These are phyloP conservation scores for Drosophila equinoxialis DNA, from an alignment of 1,140 invertebrate species.

Conservation along the genomic window DNA sequence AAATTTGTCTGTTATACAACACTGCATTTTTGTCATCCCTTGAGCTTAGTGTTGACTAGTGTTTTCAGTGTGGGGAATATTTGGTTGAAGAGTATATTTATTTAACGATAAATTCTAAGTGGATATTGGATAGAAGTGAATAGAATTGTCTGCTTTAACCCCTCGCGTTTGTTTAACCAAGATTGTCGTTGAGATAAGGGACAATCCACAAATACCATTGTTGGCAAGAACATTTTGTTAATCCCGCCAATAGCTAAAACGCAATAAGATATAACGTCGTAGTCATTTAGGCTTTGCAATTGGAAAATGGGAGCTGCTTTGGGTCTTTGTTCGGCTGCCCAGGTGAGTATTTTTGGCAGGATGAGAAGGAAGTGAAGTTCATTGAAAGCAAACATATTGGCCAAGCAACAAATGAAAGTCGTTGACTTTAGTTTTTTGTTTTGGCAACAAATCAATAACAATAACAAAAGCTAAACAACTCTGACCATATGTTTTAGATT, in stretches of 20 bases:
- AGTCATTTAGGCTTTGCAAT: not conserved
- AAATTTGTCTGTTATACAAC: not conserved
- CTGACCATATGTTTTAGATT: constrained; percentile 35
- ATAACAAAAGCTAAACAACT: constrained; percentile 27
- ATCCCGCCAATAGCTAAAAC: constrained; percentile 23
- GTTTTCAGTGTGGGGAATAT: not conserved
- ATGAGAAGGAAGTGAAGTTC: not conserved
- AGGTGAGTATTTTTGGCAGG: constrained; percentile 83
- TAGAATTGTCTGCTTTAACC: not conserved
- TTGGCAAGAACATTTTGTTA: constrained; percentile 13
- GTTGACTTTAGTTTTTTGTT: not conserved
- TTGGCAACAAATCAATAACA: constrained; percentile 53
- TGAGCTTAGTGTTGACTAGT: not conserved
- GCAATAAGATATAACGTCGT: not conserved
- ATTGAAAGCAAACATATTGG: not conserved
- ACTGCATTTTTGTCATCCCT: not conserved
- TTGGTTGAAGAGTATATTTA: not conserved
- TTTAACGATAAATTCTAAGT: not conserved
- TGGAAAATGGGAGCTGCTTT: constrained; percentile 86
- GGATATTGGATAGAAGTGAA: not conserved
- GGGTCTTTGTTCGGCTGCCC: constrained; percentile 87
- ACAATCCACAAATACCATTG: not conserved
- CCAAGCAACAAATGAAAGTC: not conserved
- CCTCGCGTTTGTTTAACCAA: not conserved
- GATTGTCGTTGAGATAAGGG: not conserved